Base-by-base conservation (phyloP, 2,888 invertebrate species). In the Eudasyphora cyanicolor region DNA sequence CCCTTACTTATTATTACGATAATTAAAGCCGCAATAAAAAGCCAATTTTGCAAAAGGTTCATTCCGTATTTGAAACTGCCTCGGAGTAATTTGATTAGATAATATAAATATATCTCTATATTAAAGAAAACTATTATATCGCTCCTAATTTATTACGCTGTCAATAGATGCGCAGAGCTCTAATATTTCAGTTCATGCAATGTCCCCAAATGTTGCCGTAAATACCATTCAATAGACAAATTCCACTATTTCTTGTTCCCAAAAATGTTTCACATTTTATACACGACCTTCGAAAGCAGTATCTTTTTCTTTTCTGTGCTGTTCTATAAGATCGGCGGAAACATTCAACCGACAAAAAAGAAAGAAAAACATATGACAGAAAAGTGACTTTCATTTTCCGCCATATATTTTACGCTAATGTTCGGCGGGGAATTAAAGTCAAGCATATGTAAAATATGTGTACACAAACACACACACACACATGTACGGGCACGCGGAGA, bases 391-490 rank as follows among this genome's bases (percentile, higher is more conserved):
- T 85, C 85, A 85, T 82, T 86, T 86, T 84, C 79, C 69, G 76
- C 75, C 82, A 84, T 85, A 81, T 82, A 82, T 83, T 82, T 85
- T 82, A 29, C 79, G 76, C 86, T 86, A 86, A 86, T 86, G 82
- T 86, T 84, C 78, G 54, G 73, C 51, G 38, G 84, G 81, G 84
- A 86, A 77, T 85, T 85, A 79, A 85, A 85, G 82, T 84, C 85
- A 84, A 83, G 77, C 76, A 82, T 71, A 85, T 82, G 77, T 71
- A 79, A 85, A 77, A 85, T 75, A 82, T 73, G 71, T 78, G 45
- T 78, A 19, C 74, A 57, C 70, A 51, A 49, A 54, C 71, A 57
- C 35, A 74, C 71, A 32, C 29, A 24, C 19, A 32, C 38, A 24
- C 29, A 45, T n/a, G 45, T 1, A 45, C 45, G n/a, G 14, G 2